Percentiles rank a stretch among this genome's conserved stretches.
phyloP scores from a whole-genome alignment of 1,140 invertebrate genomes.

The Agraylea sexmaculata region DNA sequence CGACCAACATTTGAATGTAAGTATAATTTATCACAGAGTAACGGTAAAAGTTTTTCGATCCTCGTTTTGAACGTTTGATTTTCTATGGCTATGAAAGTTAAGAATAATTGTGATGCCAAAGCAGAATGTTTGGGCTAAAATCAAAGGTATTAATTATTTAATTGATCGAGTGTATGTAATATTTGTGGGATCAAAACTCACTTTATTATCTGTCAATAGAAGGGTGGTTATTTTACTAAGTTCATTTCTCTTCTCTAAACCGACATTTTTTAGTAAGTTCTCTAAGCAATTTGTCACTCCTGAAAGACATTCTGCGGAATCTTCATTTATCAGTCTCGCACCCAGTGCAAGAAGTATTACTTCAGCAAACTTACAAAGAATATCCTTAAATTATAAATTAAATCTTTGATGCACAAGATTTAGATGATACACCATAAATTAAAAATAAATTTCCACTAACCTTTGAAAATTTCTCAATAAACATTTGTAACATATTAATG shows the following conservation, averaged over 20 bases:
- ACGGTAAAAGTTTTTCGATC: slow-evolving; percentile 43
- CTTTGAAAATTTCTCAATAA: slow-evolving; percentile 65
- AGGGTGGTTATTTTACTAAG: slow-evolving; percentile 52
- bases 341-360: slow-evolving; percentile 65
- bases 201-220: slow-evolving; percentile 60
- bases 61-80: slow-evolving; percentile 49
- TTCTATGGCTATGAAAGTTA: slow-evolving; percentile 62
- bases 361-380: slow-evolving; percentile 48
- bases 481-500: slow-evolving; percentile 66
- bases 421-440: slow-evolving; percentile 9
- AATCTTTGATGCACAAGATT: slow-evolving; percentile 1
- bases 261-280: slow-evolving; percentile 45
- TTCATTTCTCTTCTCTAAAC: slow-evolving; percentile 42
- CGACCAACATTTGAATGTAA: slow-evolving; percentile 22
- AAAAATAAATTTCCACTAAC: slow-evolving; percentile 33
- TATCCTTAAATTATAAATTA: slow-evolving; percentile 36
- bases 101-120: slow-evolving; percentile 50
- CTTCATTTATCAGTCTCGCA: slow-evolving; percentile 60
- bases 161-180: slow-evolving; percentile 14
- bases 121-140: slow-evolving; percentile 41
- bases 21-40: slow-evolving; percentile 38
- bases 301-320: slow-evolving; percentile 52
- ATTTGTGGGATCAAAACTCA: slow-evolving; percentile 25
- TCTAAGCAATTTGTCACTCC: slow-evolving; percentile 54
- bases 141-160: slow-evolving; percentile 36